Evolutionary conservation across 2,113 vertebrate species (phyloP).

Genomic region (Typhlomys cinereus): DNA sequence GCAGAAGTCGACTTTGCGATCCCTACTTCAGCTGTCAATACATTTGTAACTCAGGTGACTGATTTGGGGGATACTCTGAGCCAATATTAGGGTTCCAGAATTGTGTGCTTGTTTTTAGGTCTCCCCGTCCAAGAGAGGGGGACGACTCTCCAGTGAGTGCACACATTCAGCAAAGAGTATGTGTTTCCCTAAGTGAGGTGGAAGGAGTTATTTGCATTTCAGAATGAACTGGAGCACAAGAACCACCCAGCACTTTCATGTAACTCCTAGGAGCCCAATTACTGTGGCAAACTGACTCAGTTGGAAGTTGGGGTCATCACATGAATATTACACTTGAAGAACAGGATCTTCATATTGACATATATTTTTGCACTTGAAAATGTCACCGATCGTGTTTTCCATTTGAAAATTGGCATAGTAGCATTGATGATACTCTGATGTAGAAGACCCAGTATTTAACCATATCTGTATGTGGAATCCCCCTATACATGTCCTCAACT

Average conservation of each 20-base stretch:
- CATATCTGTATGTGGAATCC: neutral
- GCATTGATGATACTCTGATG: neutral
- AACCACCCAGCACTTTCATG: neutral
- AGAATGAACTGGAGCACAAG: slow-evolving; percentile 12
- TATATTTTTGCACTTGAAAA: slow-evolving; percentile 1
- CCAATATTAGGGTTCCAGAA: slow-evolving; percentile 40
- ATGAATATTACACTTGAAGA: neutral
- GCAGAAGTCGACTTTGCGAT: slow-evolving; percentile 13
- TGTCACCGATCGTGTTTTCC: slow-evolving; percentile 13
- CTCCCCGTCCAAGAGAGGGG: neutral
- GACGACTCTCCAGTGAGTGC: neutral
- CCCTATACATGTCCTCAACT: slow-evolving; percentile 46
- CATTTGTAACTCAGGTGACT: slow-evolving; percentile 55
- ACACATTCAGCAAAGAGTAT: neutral
- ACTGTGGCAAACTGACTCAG: neutral
- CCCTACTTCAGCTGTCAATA: slow-evolving; percentile 51
- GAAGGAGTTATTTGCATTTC: slow-evolving; percentile 43
- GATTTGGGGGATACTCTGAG: slow-evolving; percentile 70
- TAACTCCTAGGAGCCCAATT: neutral
- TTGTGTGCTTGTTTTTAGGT: slow-evolving; percentile 51
- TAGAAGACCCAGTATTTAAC: slow-evolving; percentile 43
- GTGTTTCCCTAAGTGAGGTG: neutral
- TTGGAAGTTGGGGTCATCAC: slow-evolving; percentile 11
- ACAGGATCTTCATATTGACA: no score
- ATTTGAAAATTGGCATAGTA: slow-evolving; percentile 39